phyloP scores from a whole-genome alignment of 2,797 vertebrate genomes.

The Cheirogaleus major region DNA sequence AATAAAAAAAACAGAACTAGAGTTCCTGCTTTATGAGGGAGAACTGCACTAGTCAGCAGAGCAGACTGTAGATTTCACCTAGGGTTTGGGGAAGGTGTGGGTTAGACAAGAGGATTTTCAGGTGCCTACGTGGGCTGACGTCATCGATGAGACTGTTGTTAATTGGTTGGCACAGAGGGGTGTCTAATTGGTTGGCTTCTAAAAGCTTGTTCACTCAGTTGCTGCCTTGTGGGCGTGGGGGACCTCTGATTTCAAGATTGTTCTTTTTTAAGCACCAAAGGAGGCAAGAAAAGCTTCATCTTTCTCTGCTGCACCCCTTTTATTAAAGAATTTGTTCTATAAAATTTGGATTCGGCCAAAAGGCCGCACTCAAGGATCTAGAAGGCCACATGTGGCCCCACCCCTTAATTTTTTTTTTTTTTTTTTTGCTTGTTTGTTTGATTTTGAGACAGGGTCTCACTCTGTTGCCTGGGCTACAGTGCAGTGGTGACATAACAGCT shows the following conservation, averaged over 20 bases:
- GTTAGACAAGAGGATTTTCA: neutral
- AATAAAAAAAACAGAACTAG: neutral
- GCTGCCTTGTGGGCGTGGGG: too few relatives aligned
- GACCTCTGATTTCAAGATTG: too few relatives aligned
- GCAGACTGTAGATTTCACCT: fast-evolving
- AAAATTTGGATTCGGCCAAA: too few relatives aligned
- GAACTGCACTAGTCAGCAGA: neutral
- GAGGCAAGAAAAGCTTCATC: too few relatives aligned
- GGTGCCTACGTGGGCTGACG: fast-evolving
- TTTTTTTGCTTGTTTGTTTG: neutral
- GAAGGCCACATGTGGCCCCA: too few relatives aligned
- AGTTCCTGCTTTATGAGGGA: neutral
- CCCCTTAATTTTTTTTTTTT: too few relatives aligned
- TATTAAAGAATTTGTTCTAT: too few relatives aligned
- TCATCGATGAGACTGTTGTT: neutral
- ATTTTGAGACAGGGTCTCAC: neutral
- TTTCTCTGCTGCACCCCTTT: too few relatives aligned
- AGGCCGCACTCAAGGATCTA: too few relatives aligned
- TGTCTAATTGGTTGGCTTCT: neutral
- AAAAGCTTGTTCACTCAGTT: neutral
- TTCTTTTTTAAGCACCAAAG: too few relatives aligned
- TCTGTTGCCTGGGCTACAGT: neutral
- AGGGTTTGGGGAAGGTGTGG: fast-evolving
- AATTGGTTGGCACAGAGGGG: neutral
- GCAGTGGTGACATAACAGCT: neutral